Evolutionary conservation across 2,888 invertebrate genomes (phyloP), one percentile per base, ranked within the genome.

Genomic region (Morpho deidamia): DNA sequence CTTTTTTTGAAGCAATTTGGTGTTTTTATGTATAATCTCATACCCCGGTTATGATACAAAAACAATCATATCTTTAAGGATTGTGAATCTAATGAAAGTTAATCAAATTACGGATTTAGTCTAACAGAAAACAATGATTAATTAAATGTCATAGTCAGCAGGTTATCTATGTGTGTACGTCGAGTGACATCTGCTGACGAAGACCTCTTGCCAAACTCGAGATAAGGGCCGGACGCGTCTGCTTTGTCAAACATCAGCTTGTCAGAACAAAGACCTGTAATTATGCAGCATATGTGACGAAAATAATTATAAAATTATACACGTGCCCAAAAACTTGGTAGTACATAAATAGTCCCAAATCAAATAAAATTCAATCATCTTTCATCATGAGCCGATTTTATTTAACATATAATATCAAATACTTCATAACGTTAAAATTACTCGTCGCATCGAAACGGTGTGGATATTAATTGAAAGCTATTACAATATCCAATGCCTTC

Each of bases 131-230:
- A 23, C 5, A 23, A 5, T 2, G 23, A 23, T 23, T 23, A 23
- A 23, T 23, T 5, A 23, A 23, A 23, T 23, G 23, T 23, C 23
- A 11, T 2, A 39, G n/a, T 40, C 34, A 5, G 3, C 9, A 34
- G 11, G 48, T 41, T 12, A 35, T 34, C 44, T 37, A 51, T 56
- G 42, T 71, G 33, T 78, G 82, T 73, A 84, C 83, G 53, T 43
- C 43, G 52, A 64, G 58, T 56, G 61, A 61, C 67, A 72, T 69
- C 69, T 80, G 83, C 83, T 84, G 83, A 84, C 80, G 69, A 72
- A 77, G 70, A 75, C 79, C 81, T 77, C 85, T 86, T 86, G 78
- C 86, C 87, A 83, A 87, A 86, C 83, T 83, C 71, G 66, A 80
- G 71, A 69, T 51, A 68, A 78, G 79, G 61, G 71, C 75, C 81